Evolutionary conservation across 2,797 vertebrate species (phyloP).

Genomic region (Coluber constrictor): DNA sequence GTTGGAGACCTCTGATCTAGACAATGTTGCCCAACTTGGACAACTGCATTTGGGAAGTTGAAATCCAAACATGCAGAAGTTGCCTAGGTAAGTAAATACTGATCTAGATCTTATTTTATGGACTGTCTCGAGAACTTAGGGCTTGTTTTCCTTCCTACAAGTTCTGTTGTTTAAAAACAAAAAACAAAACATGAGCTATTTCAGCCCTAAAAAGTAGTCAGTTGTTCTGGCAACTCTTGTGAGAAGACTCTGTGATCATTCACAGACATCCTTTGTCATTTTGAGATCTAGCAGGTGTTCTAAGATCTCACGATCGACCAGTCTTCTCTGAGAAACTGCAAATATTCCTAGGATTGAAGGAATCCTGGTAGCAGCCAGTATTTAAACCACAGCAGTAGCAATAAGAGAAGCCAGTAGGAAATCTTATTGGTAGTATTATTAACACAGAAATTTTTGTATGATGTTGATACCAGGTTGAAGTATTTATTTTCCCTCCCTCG

Average conservation of each 20-base stretch:
- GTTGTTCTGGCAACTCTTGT: background rate
- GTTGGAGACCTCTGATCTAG: background rate
- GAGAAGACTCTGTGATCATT: background rate
- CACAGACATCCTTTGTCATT: background rate
- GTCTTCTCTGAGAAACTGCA: background rate
- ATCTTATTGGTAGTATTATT: background rate
- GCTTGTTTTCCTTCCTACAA: background rate
- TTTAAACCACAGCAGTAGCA: background rate
- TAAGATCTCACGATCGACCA: background rate
- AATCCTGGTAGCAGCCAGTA: background rate
- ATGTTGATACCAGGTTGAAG: background rate
- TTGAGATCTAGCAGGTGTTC: background rate
- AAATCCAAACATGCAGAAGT: background rate
- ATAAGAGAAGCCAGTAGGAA: background rate
- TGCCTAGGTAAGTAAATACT: background rate
- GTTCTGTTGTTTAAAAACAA: background rate
- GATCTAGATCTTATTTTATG: background rate
- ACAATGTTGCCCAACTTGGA: background rate
- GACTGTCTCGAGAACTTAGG: background rate
- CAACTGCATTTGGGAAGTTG: background rate
- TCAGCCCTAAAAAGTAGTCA: background rate
- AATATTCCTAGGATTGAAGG: background rate
- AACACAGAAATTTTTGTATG: background rate
- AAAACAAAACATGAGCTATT: background rate
- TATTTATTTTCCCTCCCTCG: background rate